Percentiles rank a stretch among this genome's conserved stretches.
phyloP scores from a whole-genome alignment of 1,140 invertebrate species.

The Zaprionus kolodkinae region DNA sequence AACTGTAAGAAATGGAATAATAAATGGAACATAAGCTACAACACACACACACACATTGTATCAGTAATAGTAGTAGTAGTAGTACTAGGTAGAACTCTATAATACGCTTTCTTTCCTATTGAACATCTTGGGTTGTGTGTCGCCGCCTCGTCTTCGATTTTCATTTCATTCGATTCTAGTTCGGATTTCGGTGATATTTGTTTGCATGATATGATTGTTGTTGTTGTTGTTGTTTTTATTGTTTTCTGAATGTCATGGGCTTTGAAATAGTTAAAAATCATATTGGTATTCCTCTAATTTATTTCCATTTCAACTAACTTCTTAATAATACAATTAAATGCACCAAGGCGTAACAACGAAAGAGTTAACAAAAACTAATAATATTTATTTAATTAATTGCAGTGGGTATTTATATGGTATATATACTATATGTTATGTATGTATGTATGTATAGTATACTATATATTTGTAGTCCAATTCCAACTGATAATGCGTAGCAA shows the following conservation, averaged over 20 bases:
- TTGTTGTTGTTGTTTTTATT: slow-evolving; percentile 30
- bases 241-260: slow-evolving; percentile 60
- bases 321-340: slow-evolving; percentile 26
- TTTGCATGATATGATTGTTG: slow-evolving; percentile 75
- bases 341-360: slow-evolving; percentile 23
- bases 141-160: neutral
- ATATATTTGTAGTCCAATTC: slow-evolving; percentile 5
- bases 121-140: neutral
- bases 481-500: slow-evolving; percentile 1
- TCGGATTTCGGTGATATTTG: slow-evolving; percentile 50
- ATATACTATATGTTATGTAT: neutral
- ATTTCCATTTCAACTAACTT: slow-evolving; percentile 18
- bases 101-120: neutral
- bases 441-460: neutral
- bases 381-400: slow-evolving; percentile 3
- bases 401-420: slow-evolving; percentile 6
- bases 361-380: slow-evolving; percentile 5
- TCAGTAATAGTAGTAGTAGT: neutral
- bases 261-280: slow-evolving; percentile 20
- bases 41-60: neutral
- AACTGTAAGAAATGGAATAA: neutral
- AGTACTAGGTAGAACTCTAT: neutral
- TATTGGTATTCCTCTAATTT: slow-evolving; percentile 27
- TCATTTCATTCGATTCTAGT: slow-evolving; percentile 8
- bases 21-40: slow-evolving; percentile 3